Base-by-base conservation (phyloP, 2,888 invertebrate species). In the Drosophila neutralis region DNA sequence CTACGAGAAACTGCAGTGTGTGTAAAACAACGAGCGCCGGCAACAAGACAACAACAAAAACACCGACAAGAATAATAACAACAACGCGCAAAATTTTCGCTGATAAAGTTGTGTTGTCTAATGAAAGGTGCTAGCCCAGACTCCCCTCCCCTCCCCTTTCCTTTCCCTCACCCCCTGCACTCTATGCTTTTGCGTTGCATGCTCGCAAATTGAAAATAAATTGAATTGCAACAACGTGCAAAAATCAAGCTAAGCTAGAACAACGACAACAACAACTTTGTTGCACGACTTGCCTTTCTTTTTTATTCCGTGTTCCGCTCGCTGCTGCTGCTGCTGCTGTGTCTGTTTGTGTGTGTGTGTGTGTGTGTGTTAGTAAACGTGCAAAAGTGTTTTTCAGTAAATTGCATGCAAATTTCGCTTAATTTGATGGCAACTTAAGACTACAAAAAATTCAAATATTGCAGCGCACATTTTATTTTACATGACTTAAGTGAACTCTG, bases 171-270 rank as follows among this genome's bases (percentile, higher is more conserved):
- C 10, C 24, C 33, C n/a, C 48, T 33, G 13, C 45, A 27, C 11
- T 31, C 11, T 29, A 53, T 21, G 45, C 61, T 65, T 49, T 33
- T 48, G 38, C 65, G 62, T 85, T 83, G 73, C 86, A 82, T 80
- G 89, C 73, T 69, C 70, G 90, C 76, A 89, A 86, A 89, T 90
- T 86, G 89, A 87, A 86, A 86, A 86, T 86, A 86, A 79, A 82
- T 85, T 80, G 76, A 88, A 90, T 83, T 77, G 80, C 85, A 77
- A 78, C 77, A 89, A 83, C 78, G 88, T 87, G 83, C 80, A 82
- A 75, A 85, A 85, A 77, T 85, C 73, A 56, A 73, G 70, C 65
- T 48, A 51, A 62, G 63, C 36, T n/a, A 69, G 53, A 48, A 61
- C 52, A 35, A 64, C 42, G 31, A 59, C 42, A 74, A 62, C 49